Conservation (phyloP, 2,113 vertebrate species). For the Osmerus mordax region DNA sequence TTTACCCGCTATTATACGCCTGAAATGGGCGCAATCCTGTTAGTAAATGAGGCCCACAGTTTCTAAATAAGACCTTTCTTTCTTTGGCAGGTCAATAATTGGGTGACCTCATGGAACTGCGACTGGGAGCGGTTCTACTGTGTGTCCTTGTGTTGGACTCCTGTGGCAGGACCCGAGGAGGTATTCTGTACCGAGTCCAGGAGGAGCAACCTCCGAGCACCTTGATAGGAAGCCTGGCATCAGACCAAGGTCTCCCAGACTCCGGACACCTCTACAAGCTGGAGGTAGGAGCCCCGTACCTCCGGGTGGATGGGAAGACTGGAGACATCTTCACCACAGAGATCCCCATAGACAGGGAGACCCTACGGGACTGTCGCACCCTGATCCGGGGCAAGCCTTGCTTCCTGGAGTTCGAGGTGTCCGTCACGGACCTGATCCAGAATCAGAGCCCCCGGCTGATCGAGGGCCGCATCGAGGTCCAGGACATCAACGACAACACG, state of each 20-base stretch:
- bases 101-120: slow-evolving; percentile 70
- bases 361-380: slow-evolving; percentile 85
- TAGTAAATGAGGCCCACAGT: too few relatives aligned
- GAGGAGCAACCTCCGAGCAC: slow-evolving; percentile 96
- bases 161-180: slow-evolving; percentile 51
- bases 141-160: slow-evolving; percentile 64
- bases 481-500: slow-evolving; percentile 98
- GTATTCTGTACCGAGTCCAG: slow-evolving; percentile 84
- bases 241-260: slow-evolving; percentile 90
- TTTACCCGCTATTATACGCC: too few relatives aligned
- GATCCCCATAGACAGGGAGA: slow-evolving; percentile 93
- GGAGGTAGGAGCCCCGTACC: slow-evolving; percentile 89
- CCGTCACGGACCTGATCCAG: slow-evolving; percentile 89
- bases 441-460: slow-evolving; percentile 87
- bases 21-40: too few relatives aligned
- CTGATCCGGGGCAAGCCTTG: slow-evolving; percentile 82
- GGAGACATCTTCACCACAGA: slow-evolving; percentile 98
- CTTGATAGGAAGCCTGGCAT: slow-evolving; percentile 91
- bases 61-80: neutral
- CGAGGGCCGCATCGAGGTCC: slow-evolving; percentile 93
- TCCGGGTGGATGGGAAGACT: slow-evolving; percentile 94
- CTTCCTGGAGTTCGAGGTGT: slow-evolving; percentile 95
- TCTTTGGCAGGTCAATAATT: slow-evolving; percentile 59
- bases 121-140: slow-evolving; percentile 58
- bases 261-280: slow-evolving; percentile 95